A percentile compares a stretch with the other conserved stretches of the same genome.
These are phyloP conservation scores for Caerostris extrusa DNA, from an alignment of 1,140 invertebrate genomes.

Conservation along the genomic window DNA sequence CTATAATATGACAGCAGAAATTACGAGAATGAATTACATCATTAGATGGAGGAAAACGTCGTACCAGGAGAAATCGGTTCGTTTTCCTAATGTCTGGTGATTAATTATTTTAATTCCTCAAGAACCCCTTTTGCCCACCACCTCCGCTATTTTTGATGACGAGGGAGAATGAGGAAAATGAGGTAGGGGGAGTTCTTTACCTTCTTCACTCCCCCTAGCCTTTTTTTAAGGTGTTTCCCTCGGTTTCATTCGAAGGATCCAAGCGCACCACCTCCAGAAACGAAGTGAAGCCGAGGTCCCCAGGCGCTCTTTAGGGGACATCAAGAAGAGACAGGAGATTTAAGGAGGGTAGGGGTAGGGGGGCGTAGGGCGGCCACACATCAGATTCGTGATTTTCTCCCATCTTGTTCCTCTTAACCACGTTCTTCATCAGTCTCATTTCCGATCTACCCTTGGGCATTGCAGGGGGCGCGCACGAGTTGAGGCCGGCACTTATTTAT, in stretches of 20 bases:
- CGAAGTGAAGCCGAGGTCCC: constrained; percentile 62
- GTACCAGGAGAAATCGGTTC: constrained; percentile 70
- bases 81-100: constrained; percentile 77
- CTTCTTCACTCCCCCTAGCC: not conserved
- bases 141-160: constrained; percentile 72
- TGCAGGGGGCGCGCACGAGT: constrained; percentile 19
- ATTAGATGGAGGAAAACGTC: constrained; percentile 73
- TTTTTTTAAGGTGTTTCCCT: constrained; percentile 59
- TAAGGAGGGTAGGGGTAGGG: not conserved
- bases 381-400: constrained; percentile 76
- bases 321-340: constrained; percentile 68
- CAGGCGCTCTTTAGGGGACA: constrained; percentile 69
- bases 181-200: not conserved
- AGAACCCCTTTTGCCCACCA: not conserved
- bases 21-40: constrained; percentile 75
- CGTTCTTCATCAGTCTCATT: constrained; percentile 77
- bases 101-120: constrained; percentile 77
- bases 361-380: constrained; percentile 35
- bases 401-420: constrained; percentile 76
- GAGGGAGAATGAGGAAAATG: constrained; percentile 56
- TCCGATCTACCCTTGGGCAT: constrained; percentile 51
- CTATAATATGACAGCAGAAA: constrained; percentile 76
- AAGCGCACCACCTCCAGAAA: constrained; percentile 48
- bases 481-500: constrained; percentile 11
- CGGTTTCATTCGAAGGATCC: not conserved